Evolutionary conservation across 2,888 invertebrate genomes (phyloP), one percentile per base, ranked within the genome.

Genomic region (Caenorhabditis sulstoni): DNA sequence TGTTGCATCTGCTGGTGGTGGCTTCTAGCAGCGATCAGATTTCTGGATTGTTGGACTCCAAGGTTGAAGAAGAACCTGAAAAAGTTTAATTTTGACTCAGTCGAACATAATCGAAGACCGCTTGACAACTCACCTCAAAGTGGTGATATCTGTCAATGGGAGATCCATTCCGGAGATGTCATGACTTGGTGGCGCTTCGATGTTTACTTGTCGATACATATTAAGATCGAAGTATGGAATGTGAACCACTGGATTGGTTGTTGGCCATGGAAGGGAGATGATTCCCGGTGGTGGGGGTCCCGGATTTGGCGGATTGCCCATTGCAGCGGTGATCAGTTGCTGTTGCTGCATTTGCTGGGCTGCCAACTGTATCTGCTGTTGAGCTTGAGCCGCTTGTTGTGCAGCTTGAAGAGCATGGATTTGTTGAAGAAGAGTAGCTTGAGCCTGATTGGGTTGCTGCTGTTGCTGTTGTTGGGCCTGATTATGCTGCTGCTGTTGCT

Each of bases 11-110:
- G 66, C n/a, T 66, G 52, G 39, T 45, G 44, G 16, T 55, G 59
- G 7, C 29, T 29, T 65, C 74, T 23, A 1, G 68, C 64, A n/a
- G 59, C 35, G 18, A 81, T 62, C 9, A 87, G 76, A 49, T 81
- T 81, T 22, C 86, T 67, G 3, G 88, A 85, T 50, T 88, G 88
- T 59, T 87, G 86, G 9, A 88, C 87, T 23, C 88, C 88, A 52
- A 88, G 84, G 65, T 88, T 88, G 84, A 87, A 88, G 78, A 87
- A 88, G 64, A 83, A 88, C 55, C 88, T 82, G 71, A 55, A 81
- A 73, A 70, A 11, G 14, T 3, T 14, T 53, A n/a, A n/a, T n/a
- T n/a, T n/a, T n/a, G n/a, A n/a, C n/a, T n/a, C n/a, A n/a, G n/a
- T n/a, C n/a, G n/a, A n/a, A n/a, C n/a, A n/a, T n/a, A n/a, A n/a